phyloP scores from a whole-genome alignment of 2,797 vertebrate genomes.

The Pantherophis vulpinus region DNA sequence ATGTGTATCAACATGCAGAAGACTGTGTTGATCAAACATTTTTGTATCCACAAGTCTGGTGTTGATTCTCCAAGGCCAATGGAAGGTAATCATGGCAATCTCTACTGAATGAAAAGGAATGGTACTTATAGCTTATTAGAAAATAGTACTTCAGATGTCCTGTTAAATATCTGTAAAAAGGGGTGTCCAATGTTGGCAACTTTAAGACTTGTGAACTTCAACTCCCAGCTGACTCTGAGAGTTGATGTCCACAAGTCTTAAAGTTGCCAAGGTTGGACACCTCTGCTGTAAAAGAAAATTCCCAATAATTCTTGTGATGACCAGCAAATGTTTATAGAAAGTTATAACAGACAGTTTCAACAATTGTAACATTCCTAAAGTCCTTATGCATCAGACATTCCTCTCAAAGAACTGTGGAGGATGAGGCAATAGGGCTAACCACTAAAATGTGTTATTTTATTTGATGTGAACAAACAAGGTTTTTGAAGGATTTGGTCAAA shows the following conservation, averaged over 20 bases:
- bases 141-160: background rate
- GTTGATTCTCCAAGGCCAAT: background rate
- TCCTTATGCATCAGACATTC: conserved; percentile 16
- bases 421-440: conserved; percentile 23
- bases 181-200: background rate
- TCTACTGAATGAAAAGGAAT: background rate
- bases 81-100: background rate
- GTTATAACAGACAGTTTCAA: background rate
- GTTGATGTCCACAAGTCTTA: background rate
- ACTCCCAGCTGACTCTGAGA: background rate
- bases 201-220: background rate
- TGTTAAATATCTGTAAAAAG: background rate
- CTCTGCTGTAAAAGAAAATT: background rate
- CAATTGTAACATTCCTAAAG: conserved; percentile 29
- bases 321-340: conserved; percentile 33
- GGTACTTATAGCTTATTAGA: background rate
- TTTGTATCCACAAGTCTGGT: background rate
- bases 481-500: conserved; percentile 36
- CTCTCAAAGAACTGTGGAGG: conserved; percentile 12
- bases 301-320: background rate
- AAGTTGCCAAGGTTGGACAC: background rate
- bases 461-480: conserved; percentile 46
- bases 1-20: background rate
- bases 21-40: background rate
- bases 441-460: conserved; percentile 48